Percentiles rank a stretch among this genome's conserved stretches.
phyloP scores from a whole-genome alignment of 2,113 vertebrate species.

The Sorex araneus region DNA sequence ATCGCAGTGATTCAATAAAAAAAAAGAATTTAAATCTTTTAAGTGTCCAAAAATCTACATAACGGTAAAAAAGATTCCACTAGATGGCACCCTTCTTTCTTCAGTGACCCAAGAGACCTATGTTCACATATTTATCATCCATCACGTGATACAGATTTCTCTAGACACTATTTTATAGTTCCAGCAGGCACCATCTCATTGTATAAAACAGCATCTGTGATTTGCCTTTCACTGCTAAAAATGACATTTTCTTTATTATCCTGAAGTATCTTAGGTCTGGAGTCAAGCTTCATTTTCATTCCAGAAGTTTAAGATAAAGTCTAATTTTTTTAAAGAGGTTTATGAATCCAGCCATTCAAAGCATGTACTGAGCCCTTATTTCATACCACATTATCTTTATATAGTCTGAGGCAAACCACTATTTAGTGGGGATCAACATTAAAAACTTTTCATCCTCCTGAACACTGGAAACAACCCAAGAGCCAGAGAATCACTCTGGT shows the following conservation, averaged over 20 bases:
- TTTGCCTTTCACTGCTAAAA: conserved; percentile 27
- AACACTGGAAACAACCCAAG: background rate
- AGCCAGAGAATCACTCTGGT: background rate
- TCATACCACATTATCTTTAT: background rate
- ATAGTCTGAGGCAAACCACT: background rate
- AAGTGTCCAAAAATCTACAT: background rate
- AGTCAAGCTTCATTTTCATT: conserved; percentile 47
- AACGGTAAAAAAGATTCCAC: conserved; percentile 41
- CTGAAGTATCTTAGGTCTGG: conserved; percentile 29
- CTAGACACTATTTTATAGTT: conserved; percentile 5
- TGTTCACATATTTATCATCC: background rate
- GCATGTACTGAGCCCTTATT: background rate
- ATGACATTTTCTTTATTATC: conserved; percentile 52
- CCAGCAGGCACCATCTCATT: background rate
- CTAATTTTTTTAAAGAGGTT: too few relatives aligned
- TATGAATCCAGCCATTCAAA: background rate
- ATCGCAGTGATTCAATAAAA: too few relatives aligned
- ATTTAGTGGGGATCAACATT: background rate
- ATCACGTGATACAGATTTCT: conserved; percentile 16
- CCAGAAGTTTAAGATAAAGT: conserved; percentile 43
- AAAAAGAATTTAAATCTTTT: conserved; percentile 6
- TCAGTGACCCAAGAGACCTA: background rate
- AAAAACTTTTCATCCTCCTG: conserved; percentile 24
- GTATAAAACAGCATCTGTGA: background rate
- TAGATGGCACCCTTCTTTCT: conserved; percentile 79